These are phyloP conservation scores for Thyatira batis DNA, from an alignment of 2,888 invertebrate genomes.

Conservation along the genomic window DNA sequence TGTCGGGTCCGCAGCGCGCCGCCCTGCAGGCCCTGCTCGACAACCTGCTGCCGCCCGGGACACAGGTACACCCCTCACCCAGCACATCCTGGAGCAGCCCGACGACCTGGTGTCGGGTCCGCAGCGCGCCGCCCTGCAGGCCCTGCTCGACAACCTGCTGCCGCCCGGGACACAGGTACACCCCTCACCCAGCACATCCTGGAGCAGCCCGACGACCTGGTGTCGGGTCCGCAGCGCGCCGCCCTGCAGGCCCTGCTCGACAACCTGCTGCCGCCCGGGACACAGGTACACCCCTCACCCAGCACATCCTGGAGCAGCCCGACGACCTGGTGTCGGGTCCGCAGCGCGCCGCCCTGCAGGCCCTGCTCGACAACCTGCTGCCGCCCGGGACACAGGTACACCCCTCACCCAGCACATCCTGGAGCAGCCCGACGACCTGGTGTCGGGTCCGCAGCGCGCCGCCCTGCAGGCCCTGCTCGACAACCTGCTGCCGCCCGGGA, in stretches of 20 bases:
- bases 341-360: not conserved
- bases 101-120: too few relatives aligned
- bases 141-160: too few relatives aligned
- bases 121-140: too few relatives aligned
- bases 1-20: slow-evolving; percentile 83
- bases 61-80: slow-evolving; percentile 32
- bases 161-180: not conserved
- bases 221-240: too few relatives aligned
- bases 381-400: slow-evolving; percentile 42
- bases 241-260: too few relatives aligned
- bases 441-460: too few relatives aligned
- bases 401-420: too few relatives aligned
- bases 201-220: not conserved
- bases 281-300: too few relatives aligned
- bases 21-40: slow-evolving; percentile 80
- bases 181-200: not conserved
- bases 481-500: slow-evolving; percentile 42
- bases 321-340: too few relatives aligned
- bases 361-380: not conserved
- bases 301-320: too few relatives aligned
- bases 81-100: slow-evolving; percentile 1
- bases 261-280: too few relatives aligned
- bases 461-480: slow-evolving; percentile 63
- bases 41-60: slow-evolving; percentile 43
- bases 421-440: slow-evolving; percentile 37